Percentiles rank a stretch among this genome's conserved stretches.
phyloP scores from a whole-genome alignment of 2,113 vertebrate species.

The Istiophorus platypterus region DNA sequence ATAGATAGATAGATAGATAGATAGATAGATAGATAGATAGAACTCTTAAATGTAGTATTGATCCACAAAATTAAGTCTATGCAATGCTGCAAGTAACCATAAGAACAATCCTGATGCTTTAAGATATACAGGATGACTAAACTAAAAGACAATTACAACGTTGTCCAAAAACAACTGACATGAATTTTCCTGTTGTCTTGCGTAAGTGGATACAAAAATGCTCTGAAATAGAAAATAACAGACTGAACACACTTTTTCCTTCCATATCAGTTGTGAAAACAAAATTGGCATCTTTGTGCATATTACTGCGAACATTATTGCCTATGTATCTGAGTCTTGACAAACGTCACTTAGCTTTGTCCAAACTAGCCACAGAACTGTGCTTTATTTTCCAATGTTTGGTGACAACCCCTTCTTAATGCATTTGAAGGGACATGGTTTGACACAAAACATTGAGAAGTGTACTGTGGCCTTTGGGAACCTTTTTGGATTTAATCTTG shows the following conservation, averaged over 20 bases:
- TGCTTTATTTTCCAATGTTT: slow-evolving; percentile 20
- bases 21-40: too few relatives aligned
- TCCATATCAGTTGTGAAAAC: too few relatives aligned
- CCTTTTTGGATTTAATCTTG: slow-evolving; percentile 34
- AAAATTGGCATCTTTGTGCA: neutral
- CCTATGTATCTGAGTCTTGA: neutral
- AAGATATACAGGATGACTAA: neutral
- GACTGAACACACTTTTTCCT: too few relatives aligned
- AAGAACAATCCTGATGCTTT: neutral
- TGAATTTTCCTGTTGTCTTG: too few relatives aligned
- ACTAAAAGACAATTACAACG: too few relatives aligned
- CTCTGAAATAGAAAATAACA: too few relatives aligned
- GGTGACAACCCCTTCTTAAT: slow-evolving; percentile 4
- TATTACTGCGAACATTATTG: neutral
- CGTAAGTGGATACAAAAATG: too few relatives aligned
- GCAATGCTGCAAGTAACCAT: neutral
- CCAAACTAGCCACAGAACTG: too few relatives aligned
- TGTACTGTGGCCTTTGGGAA: slow-evolving; percentile 31
- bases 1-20: too few relatives aligned
- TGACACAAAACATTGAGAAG: slow-evolving; percentile 52
- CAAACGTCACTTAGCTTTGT: too few relatives aligned
- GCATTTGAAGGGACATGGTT: slow-evolving; percentile 18
- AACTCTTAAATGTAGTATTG: too few relatives aligned
- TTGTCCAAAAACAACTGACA: too few relatives aligned
- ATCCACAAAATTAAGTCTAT: neutral